Percentiles rank a stretch among this genome's conserved stretches.
Evolutionary conservation across 2,888 invertebrate genomes (phyloP).

Genomic region (Cheilosia grossa): DNA sequence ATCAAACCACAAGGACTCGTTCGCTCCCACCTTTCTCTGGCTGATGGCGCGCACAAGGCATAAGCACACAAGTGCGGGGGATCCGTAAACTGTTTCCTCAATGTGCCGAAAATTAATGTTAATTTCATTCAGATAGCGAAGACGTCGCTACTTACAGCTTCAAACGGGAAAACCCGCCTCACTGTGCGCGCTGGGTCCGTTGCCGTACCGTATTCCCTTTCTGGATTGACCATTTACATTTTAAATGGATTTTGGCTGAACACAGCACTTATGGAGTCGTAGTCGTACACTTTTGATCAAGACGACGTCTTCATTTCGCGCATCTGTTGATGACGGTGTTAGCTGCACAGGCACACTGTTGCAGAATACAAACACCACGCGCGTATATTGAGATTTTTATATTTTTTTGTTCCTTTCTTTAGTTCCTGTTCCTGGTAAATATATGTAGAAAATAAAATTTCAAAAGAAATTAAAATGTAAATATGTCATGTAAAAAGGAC

Average conservation of each 20-base stretch:
- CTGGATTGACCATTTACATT: slow-evolving; percentile 73
- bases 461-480: slow-evolving; percentile 70
- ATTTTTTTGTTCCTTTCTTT: not conserved
- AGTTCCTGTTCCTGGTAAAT: too few species aligned
- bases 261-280: slow-evolving; percentile 20
- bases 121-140: slow-evolving; percentile 75
- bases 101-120: slow-evolving; percentile 75
- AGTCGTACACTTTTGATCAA: slow-evolving; percentile 9
- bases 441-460: slow-evolving; percentile 39
- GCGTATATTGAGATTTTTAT: not conserved
- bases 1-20: slow-evolving; percentile 68
- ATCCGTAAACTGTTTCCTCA: slow-evolving; percentile 71
- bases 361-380: slow-evolving; percentile 20
- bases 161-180: slow-evolving; percentile 43
- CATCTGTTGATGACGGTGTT: slow-evolving; percentile 62
- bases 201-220: not conserved
- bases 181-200: slow-evolving; percentile 1
- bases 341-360: slow-evolving; percentile 59
- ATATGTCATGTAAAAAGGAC: slow-evolving; percentile 41
- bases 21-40: not conserved
- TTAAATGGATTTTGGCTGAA: slow-evolving; percentile 67
- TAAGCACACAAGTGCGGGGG: slow-evolving; percentile 5
- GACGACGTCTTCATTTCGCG: slow-evolving; percentile 59
- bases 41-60: not conserved
- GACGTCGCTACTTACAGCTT: slow-evolving; percentile 71